Conservation (phyloP, 2,888 invertebrate species). For the Icerya purchasi region DNA sequence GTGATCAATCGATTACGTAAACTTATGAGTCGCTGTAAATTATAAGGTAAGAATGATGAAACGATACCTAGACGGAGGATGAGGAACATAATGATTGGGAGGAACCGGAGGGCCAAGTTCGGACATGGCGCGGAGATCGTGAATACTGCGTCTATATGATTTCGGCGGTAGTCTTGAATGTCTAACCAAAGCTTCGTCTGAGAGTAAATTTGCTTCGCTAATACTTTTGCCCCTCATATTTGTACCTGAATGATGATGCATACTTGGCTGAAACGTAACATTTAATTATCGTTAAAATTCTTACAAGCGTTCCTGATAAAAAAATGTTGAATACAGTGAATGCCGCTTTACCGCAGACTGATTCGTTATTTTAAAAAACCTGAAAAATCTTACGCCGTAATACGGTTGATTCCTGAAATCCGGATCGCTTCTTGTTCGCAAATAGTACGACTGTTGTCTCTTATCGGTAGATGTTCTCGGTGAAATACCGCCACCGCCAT, state of each 20-base stretch:
- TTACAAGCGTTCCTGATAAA: background rate
- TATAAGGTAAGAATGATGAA: background rate
- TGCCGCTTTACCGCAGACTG: background rate
- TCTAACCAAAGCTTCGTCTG: constrained; percentile 19
- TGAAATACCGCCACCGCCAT: constrained; percentile 25
- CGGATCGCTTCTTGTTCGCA: constrained; percentile 55
- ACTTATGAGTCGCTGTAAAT: too few relatives aligned
- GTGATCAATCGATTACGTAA: too few relatives aligned
- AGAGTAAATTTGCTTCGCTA: constrained; percentile 66
- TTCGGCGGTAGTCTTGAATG: constrained; percentile 16
- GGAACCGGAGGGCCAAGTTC: constrained; percentile 13
- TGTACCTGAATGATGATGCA: constrained; percentile 22
- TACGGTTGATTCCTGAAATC: constrained; percentile 39
- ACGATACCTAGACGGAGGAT: constrained; percentile 15
- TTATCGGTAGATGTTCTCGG: constrained; percentile 13
- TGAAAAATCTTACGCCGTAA: constrained; percentile 14
- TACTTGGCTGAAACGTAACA: constrained; percentile 7
- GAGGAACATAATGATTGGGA: constrained; percentile 6
- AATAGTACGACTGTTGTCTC: constrained; percentile 16
- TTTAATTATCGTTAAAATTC: too few relatives aligned
- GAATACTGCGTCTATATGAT: constrained; percentile 21
- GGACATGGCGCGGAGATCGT: constrained; percentile 20
- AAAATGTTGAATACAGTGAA: background rate
- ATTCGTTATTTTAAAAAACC: too few relatives aligned
- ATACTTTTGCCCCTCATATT: constrained; percentile 40